Evolutionary conservation across 2,797 vertebrate genomes (phyloP).

Genomic region (Menidia menidia): DNA sequence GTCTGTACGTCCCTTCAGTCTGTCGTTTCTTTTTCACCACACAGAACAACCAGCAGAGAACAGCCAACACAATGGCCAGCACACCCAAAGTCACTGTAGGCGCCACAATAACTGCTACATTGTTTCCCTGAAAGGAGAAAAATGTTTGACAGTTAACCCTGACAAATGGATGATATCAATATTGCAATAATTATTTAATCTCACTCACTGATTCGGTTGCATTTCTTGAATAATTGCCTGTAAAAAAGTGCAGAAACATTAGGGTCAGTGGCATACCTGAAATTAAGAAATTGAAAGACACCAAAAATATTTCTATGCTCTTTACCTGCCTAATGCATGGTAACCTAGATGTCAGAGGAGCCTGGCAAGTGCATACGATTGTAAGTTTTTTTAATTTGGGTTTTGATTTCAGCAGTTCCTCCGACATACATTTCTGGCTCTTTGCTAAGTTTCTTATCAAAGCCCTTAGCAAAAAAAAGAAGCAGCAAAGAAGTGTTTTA

Average conservation of each 20-base stretch:
- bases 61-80: constrained; percentile 75
- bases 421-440: background rate
- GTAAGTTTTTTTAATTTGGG: background rate
- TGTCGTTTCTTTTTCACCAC: constrained; percentile 91
- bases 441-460: background rate
- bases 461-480: background rate
- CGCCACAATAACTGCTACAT: constrained; percentile 86
- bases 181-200: background rate
- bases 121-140: constrained; percentile 49
- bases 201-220: constrained; percentile 49
- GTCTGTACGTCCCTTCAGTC: constrained; percentile 91
- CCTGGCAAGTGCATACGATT: background rate
- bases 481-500: no score
- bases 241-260: constrained; percentile 37
- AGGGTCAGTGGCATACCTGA: background rate
- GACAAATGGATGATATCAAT: background rate
- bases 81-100: constrained; percentile 83
- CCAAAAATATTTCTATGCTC: no score
- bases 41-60: constrained; percentile 79
- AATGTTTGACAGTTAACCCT: constrained; percentile 1
- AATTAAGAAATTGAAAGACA: no score
- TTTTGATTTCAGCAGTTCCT: background rate
- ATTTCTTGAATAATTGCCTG: constrained; percentile 54
- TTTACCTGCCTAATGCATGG: no score
- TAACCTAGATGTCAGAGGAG: background rate